These are phyloP conservation scores for Alloscopus bannaensis DNA, from an alignment of 2,888 invertebrate species.

Conservation along the genomic window DNA sequence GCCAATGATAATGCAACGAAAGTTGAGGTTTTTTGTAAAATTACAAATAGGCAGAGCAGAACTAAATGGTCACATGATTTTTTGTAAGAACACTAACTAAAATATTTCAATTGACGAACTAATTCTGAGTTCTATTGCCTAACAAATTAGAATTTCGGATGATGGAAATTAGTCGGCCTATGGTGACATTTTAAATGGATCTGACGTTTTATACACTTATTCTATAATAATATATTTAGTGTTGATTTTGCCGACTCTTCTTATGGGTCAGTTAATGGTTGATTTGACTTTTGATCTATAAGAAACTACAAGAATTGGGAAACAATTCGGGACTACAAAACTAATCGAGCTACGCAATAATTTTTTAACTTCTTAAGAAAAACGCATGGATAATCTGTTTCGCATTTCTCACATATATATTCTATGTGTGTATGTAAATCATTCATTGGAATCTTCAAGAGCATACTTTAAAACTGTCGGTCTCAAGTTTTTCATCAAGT, in stretches of 20 bases:
- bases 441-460: too few relatives aligned
- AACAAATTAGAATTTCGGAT: background rate
- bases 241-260: conserved; percentile 12
- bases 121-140: background rate
- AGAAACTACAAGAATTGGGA: conserved; percentile 45
- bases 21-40: too few relatives aligned
- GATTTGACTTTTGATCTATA: background rate
- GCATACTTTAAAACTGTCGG: too few relatives aligned
- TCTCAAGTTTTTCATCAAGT: background rate
- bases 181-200: conserved; percentile 39
- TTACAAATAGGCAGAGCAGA: too few relatives aligned
- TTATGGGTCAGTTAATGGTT: background rate
- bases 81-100: conserved; percentile 14
- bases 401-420: conserved; percentile 20
- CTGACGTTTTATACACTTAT: background rate
- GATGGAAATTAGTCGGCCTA: conserved; percentile 46
- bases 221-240: background rate
- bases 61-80: too few relatives aligned
- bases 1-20: too few relatives aligned
- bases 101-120: too few relatives aligned
- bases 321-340: conserved; percentile 64
- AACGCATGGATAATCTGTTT: conserved; percentile 16
- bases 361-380: conserved; percentile 19
- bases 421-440: too few relatives aligned
- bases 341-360: conserved; percentile 64